Conservation (phyloP, 2,888 invertebrate genomes). For the Polydrusus tereticollis region DNA sequence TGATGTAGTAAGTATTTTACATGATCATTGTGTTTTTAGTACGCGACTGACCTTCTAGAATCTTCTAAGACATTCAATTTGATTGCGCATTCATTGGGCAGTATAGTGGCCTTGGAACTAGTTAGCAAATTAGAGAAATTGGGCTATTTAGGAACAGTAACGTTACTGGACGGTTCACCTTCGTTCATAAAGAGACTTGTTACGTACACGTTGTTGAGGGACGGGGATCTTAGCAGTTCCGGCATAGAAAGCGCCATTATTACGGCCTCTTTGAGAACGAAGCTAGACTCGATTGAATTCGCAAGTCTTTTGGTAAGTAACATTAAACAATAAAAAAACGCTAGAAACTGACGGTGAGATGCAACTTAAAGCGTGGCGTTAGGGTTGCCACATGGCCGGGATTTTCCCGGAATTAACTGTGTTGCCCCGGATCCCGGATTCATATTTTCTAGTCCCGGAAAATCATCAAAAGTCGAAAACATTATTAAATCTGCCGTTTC, state of each 20-base stretch:
- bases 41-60: conserved; percentile 1
- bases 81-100: conserved; percentile 92
- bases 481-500: no score
- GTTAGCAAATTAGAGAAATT: conserved; percentile 77
- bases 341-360: no score
- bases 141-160: conserved; percentile 75
- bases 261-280: conserved; percentile 64
- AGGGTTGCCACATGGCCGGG: no score
- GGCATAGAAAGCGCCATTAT: conserved; percentile 69
- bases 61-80: conserved; percentile 74
- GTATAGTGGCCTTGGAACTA: conserved; percentile 82
- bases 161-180: conserved; percentile 87
- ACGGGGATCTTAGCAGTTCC: conserved; percentile 57
- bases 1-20: no score
- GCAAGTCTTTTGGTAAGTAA: conserved; percentile 18
- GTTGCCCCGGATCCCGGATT: no score
- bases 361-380: no score
- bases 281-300: background rate
- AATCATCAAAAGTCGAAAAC: no score
- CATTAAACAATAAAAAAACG: no score
- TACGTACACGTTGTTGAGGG: conserved; percentile 60
- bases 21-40: background rate
- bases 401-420: no score
- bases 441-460: no score
- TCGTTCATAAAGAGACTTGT: conserved; percentile 69